Evolutionary conservation across 2,888 invertebrate genomes (phyloP).

Genomic region (Stictocephala bisonia): DNA sequence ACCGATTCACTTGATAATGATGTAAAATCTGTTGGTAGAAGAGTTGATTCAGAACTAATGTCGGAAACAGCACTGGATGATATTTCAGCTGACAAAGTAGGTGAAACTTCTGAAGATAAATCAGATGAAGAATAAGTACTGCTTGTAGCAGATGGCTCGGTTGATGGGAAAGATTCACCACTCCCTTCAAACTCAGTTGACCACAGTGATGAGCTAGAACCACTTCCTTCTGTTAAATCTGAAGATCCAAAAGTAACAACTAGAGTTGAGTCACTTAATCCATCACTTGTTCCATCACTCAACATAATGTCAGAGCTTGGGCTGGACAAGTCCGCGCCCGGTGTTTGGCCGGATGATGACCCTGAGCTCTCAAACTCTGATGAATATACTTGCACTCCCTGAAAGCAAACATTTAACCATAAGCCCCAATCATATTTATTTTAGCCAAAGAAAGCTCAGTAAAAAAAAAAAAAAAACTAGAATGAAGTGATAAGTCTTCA

Average conservation of each 20-base stretch:
- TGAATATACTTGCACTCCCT: slow-evolving; percentile 36
- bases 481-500: too few species aligned
- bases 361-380: slow-evolving; percentile 41
- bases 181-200: slow-evolving; percentile 15
- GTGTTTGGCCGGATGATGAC: background rate
- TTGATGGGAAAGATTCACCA: slow-evolving; percentile 28
- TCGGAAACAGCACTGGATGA: background rate
- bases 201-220: background rate
- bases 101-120: background rate
- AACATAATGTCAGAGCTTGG: slow-evolving; percentile 18
- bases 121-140: background rate
- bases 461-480: too few species aligned
- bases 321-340: slow-evolving; percentile 15
- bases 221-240: slow-evolving; percentile 25
- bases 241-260: slow-evolving; percentile 18
- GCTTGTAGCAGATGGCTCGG: background rate
- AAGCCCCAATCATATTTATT: background rate
- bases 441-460: too few species aligned
- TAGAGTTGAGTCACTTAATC: slow-evolving; percentile 21
- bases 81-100: background rate
- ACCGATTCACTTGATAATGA: background rate
- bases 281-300: slow-evolving; percentile 15
- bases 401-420: too few species aligned
- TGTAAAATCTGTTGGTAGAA: background rate
- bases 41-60: slow-evolving; percentile 7